These are phyloP conservation scores for Morus bassanus DNA, from an alignment of 2,797 vertebrate genomes.

Conservation along the genomic window DNA sequence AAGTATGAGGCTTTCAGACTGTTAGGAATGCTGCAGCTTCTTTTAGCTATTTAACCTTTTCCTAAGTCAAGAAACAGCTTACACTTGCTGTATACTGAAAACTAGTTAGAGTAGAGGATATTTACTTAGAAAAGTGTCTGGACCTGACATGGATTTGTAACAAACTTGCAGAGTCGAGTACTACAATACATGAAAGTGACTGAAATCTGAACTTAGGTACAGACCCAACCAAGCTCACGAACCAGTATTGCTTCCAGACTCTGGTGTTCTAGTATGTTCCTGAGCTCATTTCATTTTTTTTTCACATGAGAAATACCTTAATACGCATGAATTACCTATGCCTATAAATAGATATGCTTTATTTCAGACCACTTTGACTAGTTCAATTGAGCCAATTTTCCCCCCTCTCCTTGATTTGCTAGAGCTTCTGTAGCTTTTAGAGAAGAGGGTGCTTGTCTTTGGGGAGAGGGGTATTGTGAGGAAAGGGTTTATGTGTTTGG, in stretches of 20 bases:
- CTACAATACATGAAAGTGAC: not conserved
- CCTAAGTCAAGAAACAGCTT: not conserved
- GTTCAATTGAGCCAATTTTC: not conserved
- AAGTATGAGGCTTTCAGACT: not conserved
- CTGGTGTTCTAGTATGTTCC: not conserved
- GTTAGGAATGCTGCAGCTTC: not conserved
- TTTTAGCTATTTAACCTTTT: not conserved
- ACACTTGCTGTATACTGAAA: not conserved
- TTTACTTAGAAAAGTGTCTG: not conserved
- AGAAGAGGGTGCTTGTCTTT: not conserved
- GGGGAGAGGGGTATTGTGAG: not conserved
- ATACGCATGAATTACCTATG: not conserved
- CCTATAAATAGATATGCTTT: not conserved
- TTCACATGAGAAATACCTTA: not conserved
- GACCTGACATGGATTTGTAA: not conserved
- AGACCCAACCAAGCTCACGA: not conserved
- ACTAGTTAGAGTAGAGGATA: not conserved
- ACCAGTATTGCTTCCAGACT: not conserved
- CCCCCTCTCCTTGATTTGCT: not conserved
- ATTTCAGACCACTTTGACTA: not conserved
- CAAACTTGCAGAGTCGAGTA: not conserved
- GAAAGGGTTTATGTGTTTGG: not conserved
- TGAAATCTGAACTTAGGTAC: not conserved
- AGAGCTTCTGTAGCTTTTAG: not conserved
- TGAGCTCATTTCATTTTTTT: not conserved